Conservation (phyloP, 2,888 invertebrate species). For the Apamea epomidion region DNA sequence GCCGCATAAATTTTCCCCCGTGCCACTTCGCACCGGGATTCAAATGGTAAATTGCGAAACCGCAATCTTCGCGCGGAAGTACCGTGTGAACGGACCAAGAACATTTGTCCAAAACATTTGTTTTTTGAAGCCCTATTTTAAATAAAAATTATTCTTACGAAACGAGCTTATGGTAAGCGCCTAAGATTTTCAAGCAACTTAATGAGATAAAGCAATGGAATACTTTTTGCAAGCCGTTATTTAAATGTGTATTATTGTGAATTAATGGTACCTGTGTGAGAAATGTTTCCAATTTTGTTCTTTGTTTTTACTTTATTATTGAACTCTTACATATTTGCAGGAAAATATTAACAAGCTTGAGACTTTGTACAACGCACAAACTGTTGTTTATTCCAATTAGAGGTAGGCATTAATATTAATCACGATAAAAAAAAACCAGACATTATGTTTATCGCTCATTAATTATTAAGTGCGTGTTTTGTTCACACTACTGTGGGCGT, state of each 20-base stretch:
- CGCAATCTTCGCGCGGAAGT: constrained; percentile 60
- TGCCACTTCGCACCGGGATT: constrained; percentile 43
- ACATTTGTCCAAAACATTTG: constrained; percentile 62
- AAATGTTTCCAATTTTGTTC: constrained; percentile 19
- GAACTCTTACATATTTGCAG: not conserved
- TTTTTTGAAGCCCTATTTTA: constrained; percentile 58
- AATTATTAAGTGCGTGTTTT: constrained; percentile 43
- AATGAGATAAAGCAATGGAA: constrained; percentile 55
- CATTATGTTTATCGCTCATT: constrained; percentile 39
- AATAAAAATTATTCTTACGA: constrained; percentile 59
- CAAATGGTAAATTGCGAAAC: constrained; percentile 65
- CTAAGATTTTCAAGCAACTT: constrained; percentile 53
- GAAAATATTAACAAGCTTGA: not conserved
- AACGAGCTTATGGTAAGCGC: constrained; percentile 53
- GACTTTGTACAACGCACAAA: not conserved
- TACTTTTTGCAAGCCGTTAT: constrained; percentile 41
- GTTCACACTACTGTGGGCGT: constrained; percentile 34
- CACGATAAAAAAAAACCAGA: constrained; percentile 13
- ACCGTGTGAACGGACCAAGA: constrained; percentile 49
- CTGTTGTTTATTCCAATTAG: constrained; percentile 8
- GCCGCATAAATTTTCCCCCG: constrained; percentile 34
- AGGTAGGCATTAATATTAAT: not conserved
- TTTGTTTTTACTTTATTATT: constrained; percentile 10
- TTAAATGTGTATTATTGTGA: constrained; percentile 44
- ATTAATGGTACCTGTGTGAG: constrained; percentile 21